Evolutionary conservation across 2,888 invertebrate genomes (phyloP).

Genomic region (Diarsia mendica): DNA sequence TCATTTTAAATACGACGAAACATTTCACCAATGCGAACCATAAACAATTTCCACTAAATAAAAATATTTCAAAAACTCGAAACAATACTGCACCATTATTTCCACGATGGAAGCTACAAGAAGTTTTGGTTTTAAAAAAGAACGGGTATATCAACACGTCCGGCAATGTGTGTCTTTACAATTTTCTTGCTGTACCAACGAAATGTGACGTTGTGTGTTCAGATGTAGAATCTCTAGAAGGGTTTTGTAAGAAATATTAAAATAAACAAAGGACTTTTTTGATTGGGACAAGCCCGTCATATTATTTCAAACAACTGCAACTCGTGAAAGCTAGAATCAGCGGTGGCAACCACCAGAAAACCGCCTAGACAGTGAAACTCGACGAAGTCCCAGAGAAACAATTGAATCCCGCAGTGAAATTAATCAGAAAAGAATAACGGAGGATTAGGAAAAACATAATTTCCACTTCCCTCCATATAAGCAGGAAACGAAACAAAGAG

Average conservation of each 20-base stretch:
- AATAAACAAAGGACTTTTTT: neutral
- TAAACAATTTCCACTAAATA: slow-evolving; percentile 46
- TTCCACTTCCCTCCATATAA: no score
- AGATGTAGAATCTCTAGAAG: slow-evolving; percentile 39
- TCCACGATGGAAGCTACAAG: slow-evolving; percentile 30
- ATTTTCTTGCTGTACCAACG: slow-evolving; percentile 65
- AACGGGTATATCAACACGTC: slow-evolving; percentile 61
- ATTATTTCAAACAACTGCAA: no score
- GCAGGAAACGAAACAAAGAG: no score
- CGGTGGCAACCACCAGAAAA: no score
- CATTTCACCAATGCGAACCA: slow-evolving; percentile 24
- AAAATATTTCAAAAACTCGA: slow-evolving; percentile 44
- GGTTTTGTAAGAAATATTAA: neutral
- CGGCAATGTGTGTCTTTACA: slow-evolving; percentile 69
- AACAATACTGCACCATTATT: slow-evolving; percentile 52
- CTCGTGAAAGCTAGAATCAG: no score
- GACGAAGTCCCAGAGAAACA: no score
- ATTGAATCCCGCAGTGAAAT: no score
- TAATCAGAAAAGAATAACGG: no score
- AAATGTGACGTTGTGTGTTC: slow-evolving; percentile 50
- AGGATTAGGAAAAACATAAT: no score
- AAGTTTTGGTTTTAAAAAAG: slow-evolving; percentile 48
- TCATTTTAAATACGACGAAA: slow-evolving; percentile 32
- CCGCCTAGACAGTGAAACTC: no score
- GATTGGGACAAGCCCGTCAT: no score